Base-by-base conservation (phyloP, 2,113 vertebrate genomes). In the Euleptes europaea region DNA sequence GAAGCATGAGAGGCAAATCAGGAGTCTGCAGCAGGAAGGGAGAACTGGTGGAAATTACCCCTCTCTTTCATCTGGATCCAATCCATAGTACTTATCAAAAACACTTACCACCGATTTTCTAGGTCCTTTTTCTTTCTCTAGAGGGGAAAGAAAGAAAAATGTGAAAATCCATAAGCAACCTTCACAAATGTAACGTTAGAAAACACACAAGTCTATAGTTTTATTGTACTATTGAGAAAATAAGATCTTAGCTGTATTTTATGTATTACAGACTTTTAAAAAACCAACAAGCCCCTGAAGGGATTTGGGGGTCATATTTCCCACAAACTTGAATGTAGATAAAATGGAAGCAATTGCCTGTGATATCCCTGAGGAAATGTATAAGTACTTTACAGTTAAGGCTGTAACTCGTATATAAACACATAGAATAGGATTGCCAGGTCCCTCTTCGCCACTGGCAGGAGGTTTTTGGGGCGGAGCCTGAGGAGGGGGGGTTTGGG, bases 71-170 rank as follows among this genome's bases (percentile, higher is more conserved):
- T 60, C 21, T 63, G 60, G 60, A 7, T 63, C 60, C 60, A 63
- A 28, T 19, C 7, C 26, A 28, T 63, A 63, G 28, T 63, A 28
- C 60, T 63, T 38, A 72, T 67, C 77, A 73, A 60, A 3, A 84
- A 71, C 35, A 93, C 94, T 90, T 86, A 95, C 93, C 10, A 0
- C 19, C 26, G 19, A 14, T 4, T 26, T 83, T 70, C 3, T 1
- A 0, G 47, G 33, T 1, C 19, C 82, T 15, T 26, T 74, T 28
- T 15, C 78, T 76, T 75, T 85, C 57, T 47, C 84, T 88, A 47
- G 4, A 79, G 84, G 78, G 35, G 66, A 51, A 26, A 73, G 23
- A 42, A 38, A 7, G 42, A 60, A 6, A 40, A 75, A 28, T 88
- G 78, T 40, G 14, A 38, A 78, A 82, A 84, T 19, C 40, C 63